A percentile compares a stretch with the other conserved stretches of the same genome.
These are phyloP conservation scores for Petroica traversi DNA, from an alignment of 2,113 vertebrate species.

Conservation along the genomic window DNA sequence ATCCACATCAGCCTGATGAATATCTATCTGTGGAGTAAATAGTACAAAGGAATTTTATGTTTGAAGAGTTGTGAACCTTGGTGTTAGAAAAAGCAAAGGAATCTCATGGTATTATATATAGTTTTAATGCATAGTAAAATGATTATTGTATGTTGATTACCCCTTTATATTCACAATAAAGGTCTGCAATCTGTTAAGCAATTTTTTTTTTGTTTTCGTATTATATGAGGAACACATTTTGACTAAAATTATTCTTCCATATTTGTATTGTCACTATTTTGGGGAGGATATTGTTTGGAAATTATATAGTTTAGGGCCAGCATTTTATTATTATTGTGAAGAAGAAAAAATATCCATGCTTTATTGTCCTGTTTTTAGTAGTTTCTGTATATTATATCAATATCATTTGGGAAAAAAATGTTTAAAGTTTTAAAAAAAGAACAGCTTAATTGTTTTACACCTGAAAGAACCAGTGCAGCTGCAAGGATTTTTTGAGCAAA, in stretches of 20 bases:
- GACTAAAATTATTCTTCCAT: constrained; percentile 40
- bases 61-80: constrained; percentile 37
- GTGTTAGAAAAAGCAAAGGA: constrained; percentile 52
- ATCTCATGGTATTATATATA: constrained; percentile 61
- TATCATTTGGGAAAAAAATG: not conserved
- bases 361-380: not conserved
- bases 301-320: not conserved
- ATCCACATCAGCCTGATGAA: not conserved
- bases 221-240: constrained; percentile 31
- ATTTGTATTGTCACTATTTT: constrained; percentile 23
- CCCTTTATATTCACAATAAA: constrained; percentile 64
- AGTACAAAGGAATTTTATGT: constrained; percentile 28
- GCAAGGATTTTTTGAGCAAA: constrained; percentile 62
- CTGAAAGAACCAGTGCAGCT: constrained; percentile 56
- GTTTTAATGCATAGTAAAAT: constrained; percentile 64
- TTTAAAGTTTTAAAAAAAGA: constrained; percentile 44
- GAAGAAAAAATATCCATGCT: not conserved
- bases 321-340: not conserved
- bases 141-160: constrained; percentile 68
- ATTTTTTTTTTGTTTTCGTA: constrained; percentile 27
- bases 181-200: constrained; percentile 69
- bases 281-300: not conserved
- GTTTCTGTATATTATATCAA: not conserved
- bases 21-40: constrained; percentile 1
- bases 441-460: constrained; percentile 54